Base-by-base conservation (phyloP, 2,797 vertebrate species). In the Chromis chromis region DNA sequence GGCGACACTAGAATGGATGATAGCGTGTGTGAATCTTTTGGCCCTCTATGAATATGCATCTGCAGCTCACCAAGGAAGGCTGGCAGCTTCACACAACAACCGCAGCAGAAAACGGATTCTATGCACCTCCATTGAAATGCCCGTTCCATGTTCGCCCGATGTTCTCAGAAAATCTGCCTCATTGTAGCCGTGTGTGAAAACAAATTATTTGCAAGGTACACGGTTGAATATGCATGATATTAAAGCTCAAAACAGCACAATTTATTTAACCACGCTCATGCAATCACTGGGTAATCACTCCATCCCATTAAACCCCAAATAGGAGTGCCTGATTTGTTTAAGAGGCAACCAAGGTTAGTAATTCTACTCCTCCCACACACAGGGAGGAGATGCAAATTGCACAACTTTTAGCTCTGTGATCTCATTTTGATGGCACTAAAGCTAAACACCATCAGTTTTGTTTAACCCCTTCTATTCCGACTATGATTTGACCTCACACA, bases 281-380 rank as follows among this genome's bases (percentile, higher is more conserved):
- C 78, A 80, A 74, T 88, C 63, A 72, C 25, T 0, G 54, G 13
- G 46, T 63, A 72, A 85, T 81, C 81, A 58, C 75, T 74, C 61
- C 60, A 16, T 57, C 46, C 8, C 19, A 55, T 79, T 81, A 60
- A 67, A 65, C 36, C 64, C 49, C 42, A 76, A 85, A 84, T 3
- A 81, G 49, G 56, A 69, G 72, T 1, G 21, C 52, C 57, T 71
- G 67, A 83, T 82, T 78, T 78, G 61, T 78, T 82, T 70, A 79
- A 73, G 61, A 78, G 54, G 69, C 48, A 42, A 65, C 63, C 7
- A 17, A 61, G 53, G 76, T 73, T 44, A 19, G 61, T 42, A 42
- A 64, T 21, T 58, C 48, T 27, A n/a, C 52, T 53, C 71, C 64
- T 70, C 68, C 57, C 58, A 60, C 63, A 56, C 65, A 50, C 33